Base-by-base conservation (phyloP, 2,888 invertebrate species). In the Melinopterus prodromus region DNA sequence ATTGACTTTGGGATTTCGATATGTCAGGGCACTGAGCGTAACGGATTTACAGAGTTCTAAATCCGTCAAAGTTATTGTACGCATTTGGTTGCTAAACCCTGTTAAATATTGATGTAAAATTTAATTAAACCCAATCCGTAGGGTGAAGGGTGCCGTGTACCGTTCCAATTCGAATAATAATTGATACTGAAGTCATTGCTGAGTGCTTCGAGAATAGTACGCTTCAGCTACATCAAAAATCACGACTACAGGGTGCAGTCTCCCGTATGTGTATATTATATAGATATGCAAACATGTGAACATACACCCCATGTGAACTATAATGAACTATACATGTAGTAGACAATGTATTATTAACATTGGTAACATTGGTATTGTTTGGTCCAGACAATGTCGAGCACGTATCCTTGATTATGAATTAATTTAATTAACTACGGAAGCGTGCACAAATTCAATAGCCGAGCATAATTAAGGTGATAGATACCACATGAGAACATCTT, bases 261-360 rank as follows among this genome's bases (percentile, higher is more conserved):
- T 53, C 7, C 53, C 53, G 12, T 53, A 53, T 53, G 0, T 9
- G 12, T 53, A 53, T 7, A 53, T 53, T 53, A 53, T 3, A 53
- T 53, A 53, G 53, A 53, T 53, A 53, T 12, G 53, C 53, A 53
- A 53, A 4, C 53, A 53, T 53, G 53, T 53, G 2, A 3, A 53
- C 53, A 53, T 53, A 53, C 1, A 12, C 12, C 7, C 53, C 53
- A 53, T 9, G 53, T 53, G 53, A 53, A 53, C 53, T 53, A 53
- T 53, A 53, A 53, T 53, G 53, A 53, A 53, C 53, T 53, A 53
- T 53, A 53, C 53, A 53, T 12, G 5, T 53, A 53, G 9, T 7
- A 53, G 53, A 53, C 53, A 53, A 53, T 53, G 53, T 53, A 53
- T 53, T 53, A 53, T 53, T 53, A 53, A 53, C 53, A 53, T 53